These are phyloP conservation scores for Dione juno DNA, from an alignment of 2,888 invertebrate species.

Conservation along the genomic window DNA sequence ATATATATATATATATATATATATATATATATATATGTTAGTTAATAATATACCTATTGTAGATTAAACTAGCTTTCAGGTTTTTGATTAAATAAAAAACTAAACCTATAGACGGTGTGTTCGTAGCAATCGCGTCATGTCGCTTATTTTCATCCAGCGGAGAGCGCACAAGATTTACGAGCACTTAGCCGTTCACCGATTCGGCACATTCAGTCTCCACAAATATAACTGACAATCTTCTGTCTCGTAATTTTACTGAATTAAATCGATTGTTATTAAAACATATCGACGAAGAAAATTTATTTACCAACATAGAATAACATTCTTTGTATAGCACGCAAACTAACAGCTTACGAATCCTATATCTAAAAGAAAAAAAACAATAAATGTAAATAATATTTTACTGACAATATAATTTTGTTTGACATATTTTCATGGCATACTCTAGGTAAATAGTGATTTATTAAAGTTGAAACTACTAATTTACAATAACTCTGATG, in stretches of 20 bases:
- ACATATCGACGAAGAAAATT: slow-evolving; percentile 25
- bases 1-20: too few relatives aligned
- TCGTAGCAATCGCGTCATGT: slow-evolving; percentile 54
- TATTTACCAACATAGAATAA: neutral
- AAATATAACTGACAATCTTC: slow-evolving; percentile 75
- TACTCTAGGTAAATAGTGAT: too few relatives aligned
- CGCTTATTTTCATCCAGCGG: slow-evolving; percentile 74
- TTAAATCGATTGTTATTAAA: slow-evolving; percentile 59
- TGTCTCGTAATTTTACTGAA: slow-evolving; percentile 73
- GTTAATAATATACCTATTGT: too few relatives aligned
- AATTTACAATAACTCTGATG: neutral
- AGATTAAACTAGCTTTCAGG: neutral
- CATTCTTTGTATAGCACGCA: neutral
- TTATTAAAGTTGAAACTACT: neutral
- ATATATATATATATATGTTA: too few relatives aligned
- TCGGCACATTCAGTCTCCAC: slow-evolving; percentile 74
- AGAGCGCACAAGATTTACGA: slow-evolving; percentile 75
- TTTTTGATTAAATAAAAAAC: slow-evolving; percentile 37
- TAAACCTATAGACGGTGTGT: slow-evolving; percentile 43
- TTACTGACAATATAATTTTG: too few relatives aligned
- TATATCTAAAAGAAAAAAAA: too few relatives aligned
- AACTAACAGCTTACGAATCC: neutral
- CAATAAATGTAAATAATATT: too few relatives aligned
- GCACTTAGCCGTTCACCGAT: slow-evolving; percentile 71
- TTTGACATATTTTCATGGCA: too few relatives aligned